Evolutionary conservation across 2,113 vertebrate genomes (phyloP).

Genomic region (Puntigrus tetrazona): DNA sequence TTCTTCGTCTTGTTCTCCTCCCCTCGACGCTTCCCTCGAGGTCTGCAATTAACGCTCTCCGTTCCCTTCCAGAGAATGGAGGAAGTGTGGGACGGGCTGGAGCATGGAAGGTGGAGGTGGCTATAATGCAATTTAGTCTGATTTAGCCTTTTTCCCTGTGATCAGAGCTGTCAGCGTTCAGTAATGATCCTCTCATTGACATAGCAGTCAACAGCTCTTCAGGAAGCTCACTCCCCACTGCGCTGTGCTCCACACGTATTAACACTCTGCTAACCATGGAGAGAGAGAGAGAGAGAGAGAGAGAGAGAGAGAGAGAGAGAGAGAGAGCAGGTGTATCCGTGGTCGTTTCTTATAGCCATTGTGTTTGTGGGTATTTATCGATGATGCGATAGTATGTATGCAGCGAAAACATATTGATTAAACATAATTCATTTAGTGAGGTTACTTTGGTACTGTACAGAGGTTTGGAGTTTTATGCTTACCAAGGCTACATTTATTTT

Average conservation of each 20-base stretch:
- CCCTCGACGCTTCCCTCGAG: not conserved
- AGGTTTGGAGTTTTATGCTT: not conserved
- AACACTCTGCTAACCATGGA: constrained; percentile 24
- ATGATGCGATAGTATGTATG: not conserved
- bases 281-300: constrained; percentile 22
- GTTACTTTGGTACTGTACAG: not conserved
- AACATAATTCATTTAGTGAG: not conserved
- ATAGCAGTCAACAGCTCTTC: constrained; percentile 46
- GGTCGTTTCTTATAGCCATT: not conserved
- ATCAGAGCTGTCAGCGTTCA: constrained; percentile 44
- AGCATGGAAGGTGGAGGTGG: constrained; percentile 39
- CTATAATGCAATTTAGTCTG: constrained; percentile 42
- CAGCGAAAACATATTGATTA: not conserved
- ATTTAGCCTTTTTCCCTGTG: constrained; percentile 41
- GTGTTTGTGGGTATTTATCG: not conserved
- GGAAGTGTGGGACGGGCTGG: constrained; percentile 20
- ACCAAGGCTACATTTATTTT: not conserved
- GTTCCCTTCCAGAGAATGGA: constrained; percentile 15
- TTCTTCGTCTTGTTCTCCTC: constrained; percentile 22
- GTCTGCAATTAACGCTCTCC: constrained; percentile 6
- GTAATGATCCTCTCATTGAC: constrained; percentile 51
- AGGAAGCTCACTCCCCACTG: constrained; percentile 22
- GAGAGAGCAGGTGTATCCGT: constrained; percentile 1
- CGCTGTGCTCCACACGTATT: not conserved
- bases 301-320: not conserved